phyloP scores from a whole-genome alignment of 2,797 vertebrate genomes.

The Sternotherus odoratus region DNA sequence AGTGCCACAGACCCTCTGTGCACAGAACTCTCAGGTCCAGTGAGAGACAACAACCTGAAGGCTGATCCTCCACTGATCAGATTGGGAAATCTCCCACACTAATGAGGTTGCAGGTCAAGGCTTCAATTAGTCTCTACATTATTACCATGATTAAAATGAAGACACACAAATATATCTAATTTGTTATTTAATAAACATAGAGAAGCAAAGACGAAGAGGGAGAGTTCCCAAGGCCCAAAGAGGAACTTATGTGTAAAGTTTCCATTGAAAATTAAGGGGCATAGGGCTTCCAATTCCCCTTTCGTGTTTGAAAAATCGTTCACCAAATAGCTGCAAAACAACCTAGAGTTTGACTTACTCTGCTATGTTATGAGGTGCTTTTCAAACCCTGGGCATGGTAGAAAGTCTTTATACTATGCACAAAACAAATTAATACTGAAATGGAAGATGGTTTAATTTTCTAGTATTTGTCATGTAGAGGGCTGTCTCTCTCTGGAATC shows the following conservation, averaged over 20 bases:
- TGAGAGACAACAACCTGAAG: accelerated
- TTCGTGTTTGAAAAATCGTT: background rate
- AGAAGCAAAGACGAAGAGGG: background rate
- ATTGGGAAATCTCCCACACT: accelerated
- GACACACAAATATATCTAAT: background rate
- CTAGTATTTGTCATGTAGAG: constrained; percentile 62
- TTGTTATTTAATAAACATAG: background rate
- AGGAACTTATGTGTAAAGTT: background rate
- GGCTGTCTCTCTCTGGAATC: constrained; percentile 55
- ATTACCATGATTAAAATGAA: background rate
- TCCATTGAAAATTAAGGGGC: background rate
- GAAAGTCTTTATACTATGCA: constrained; percentile 59
- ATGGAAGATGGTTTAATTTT: constrained; percentile 63
- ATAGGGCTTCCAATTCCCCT: background rate
- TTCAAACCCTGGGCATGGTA: background rate
- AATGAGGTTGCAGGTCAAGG: background rate
- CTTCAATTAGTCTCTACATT: accelerated
- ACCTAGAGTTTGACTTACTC: background rate
- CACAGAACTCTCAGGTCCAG: background rate
- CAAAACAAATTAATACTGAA: constrained; percentile 61
- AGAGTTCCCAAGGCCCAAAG: background rate
- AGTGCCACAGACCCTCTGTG: background rate
- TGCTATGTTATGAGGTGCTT: background rate
- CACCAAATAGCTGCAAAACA: background rate
- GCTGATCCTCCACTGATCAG: background rate